Evolutionary conservation across 2,888 invertebrate genomes (phyloP).

Genomic region (Drosophila sordidapex): DNA sequence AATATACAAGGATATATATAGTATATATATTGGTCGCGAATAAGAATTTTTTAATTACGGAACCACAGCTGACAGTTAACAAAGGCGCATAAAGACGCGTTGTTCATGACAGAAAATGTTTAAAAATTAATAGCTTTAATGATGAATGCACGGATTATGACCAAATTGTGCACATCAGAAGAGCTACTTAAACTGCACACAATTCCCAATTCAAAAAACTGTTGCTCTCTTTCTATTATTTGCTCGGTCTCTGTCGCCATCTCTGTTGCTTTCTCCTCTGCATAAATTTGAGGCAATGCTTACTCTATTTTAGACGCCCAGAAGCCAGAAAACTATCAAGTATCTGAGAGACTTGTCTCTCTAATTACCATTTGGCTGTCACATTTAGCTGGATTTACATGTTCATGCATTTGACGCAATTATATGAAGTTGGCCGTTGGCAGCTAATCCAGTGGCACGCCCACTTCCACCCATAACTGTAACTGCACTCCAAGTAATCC

Average conservation of each 20-base stretch:
- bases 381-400: constrained; percentile 77
- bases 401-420: constrained; percentile 67
- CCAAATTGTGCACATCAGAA: constrained; percentile 37
- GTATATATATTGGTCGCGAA: constrained; percentile 11
- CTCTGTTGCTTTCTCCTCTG: background rate
- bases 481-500: constrained; percentile 31
- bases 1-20: constrained; percentile 20
- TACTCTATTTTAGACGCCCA: constrained; percentile 9
- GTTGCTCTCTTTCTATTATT: background rate
- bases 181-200: constrained; percentile 10
- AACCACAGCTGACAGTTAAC: constrained; percentile 43
- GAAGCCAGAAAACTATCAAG: constrained; percentile 46
- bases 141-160: constrained; percentile 47
- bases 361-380: constrained; percentile 76
- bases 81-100: constrained; percentile 23
- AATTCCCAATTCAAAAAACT: background rate
- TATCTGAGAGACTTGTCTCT: constrained; percentile 47
- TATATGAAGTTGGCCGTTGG: constrained; percentile 49
- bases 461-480: constrained; percentile 20
- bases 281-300: constrained; percentile 24
- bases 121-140: constrained; percentile 37
- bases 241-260: background rate
- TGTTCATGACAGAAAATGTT: constrained; percentile 16
- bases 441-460: constrained; percentile 42
- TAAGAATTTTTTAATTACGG: constrained; percentile 62